Conservation (phyloP, 2,113 vertebrate genomes). For the Coryphaenoides rupestris region DNA sequence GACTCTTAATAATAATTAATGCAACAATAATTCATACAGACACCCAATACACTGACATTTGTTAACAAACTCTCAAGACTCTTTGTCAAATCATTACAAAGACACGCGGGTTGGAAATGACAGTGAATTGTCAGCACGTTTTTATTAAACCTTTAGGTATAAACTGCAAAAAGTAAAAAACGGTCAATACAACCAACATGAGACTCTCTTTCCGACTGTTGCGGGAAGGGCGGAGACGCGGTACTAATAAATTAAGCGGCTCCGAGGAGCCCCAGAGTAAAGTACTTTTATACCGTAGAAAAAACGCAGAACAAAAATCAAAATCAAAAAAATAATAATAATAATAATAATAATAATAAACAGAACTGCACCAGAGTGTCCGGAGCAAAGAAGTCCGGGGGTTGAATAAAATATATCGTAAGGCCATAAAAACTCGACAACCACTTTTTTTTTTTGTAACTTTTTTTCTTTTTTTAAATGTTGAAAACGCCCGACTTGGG, state of each 20-base stretch:
- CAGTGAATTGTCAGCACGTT: conserved; percentile 86
- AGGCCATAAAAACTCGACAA: conserved; percentile 95
- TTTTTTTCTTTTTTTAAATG: conserved; percentile 39
- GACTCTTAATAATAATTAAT: too few relatives aligned
- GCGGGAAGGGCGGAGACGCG: conserved; percentile 86
- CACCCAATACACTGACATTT: too few relatives aligned
- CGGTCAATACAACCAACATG: conserved; percentile 95
- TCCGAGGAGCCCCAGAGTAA: conserved; percentile 82
- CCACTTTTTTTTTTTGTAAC: conserved; percentile 82
- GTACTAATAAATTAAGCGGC: conserved; percentile 99
- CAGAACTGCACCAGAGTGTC: not conserved
- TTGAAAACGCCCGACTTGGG: conserved; percentile 91
- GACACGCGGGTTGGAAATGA: conserved; percentile 51
- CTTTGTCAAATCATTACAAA: conserved; percentile 17
- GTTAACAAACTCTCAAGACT: too few relatives aligned
- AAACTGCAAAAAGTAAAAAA: conserved; percentile 99
- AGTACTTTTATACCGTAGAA: conserved; percentile 89
- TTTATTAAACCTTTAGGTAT: conserved; percentile 99
- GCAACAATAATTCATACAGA: too few relatives aligned
- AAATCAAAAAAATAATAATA: too few relatives aligned
- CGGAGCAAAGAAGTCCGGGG: conserved; percentile 34
- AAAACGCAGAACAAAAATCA: conserved; percentile 76
- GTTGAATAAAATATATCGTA: conserved; percentile 75
- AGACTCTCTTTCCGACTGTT: conserved; percentile 80
- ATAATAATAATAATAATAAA: too few relatives aligned